Percentiles rank a stretch among this genome's conserved stretches.
phyloP scores from a whole-genome alignment of 2,888 invertebrate genomes.

The Lissocephala sabroskyi region DNA sequence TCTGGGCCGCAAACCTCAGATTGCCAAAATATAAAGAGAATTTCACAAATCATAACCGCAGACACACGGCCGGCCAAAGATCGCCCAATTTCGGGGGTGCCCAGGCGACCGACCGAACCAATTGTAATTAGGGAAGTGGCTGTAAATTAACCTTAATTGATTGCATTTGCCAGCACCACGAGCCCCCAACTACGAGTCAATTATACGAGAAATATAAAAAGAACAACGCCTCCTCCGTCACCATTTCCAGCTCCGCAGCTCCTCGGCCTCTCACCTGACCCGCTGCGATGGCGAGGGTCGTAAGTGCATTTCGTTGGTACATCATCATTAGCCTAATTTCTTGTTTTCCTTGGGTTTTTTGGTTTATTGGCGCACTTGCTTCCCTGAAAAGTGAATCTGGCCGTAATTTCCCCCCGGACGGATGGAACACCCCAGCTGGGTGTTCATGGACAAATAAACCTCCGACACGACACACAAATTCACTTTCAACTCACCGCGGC shows the following conservation, averaged over 20 bases:
- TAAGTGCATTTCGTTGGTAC: conserved; percentile 32
- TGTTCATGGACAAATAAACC: too few species aligned
- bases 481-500: conserved; percentile 44
- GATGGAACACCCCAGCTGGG: too few species aligned
- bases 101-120: background rate
- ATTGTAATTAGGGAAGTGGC: conserved; percentile 60
- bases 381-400: conserved; percentile 48
- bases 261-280: too few species aligned
- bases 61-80: background rate
- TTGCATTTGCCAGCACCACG: conserved; percentile 45
- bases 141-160: conserved; percentile 61
- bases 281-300: conserved; percentile 6
- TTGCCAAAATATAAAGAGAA: conserved; percentile 1
- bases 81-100: too few species aligned
- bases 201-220: too few species aligned
- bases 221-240: too few species aligned
- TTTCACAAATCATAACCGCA: conserved; percentile 56
- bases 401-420: background rate
- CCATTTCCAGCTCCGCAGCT: too few species aligned
- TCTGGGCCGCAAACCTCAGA: too few species aligned
- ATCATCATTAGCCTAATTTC: conserved; percentile 57
- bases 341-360: conserved; percentile 7
- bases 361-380: background rate
- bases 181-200: conserved; percentile 38
- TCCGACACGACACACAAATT: conserved; percentile 25